phyloP scores from a whole-genome alignment of 2,113 vertebrate species.

The Phylloscopus trochiloides region DNA sequence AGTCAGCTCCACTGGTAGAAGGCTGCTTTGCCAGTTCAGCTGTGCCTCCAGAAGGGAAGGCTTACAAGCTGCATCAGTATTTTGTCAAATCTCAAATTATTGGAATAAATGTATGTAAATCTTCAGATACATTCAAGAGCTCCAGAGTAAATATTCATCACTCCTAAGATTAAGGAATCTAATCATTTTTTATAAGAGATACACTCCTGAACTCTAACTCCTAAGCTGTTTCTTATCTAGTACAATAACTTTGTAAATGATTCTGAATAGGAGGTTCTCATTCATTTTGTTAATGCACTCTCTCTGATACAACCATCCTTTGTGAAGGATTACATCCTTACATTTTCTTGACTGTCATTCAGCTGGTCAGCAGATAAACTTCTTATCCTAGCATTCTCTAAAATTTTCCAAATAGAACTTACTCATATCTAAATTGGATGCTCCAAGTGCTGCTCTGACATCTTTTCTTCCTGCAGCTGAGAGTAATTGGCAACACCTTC shows the following conservation, averaged over 20 bases:
- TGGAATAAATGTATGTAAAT: slow-evolving; percentile 8
- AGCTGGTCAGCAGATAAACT: slow-evolving; percentile 42
- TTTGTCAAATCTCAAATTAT: background rate
- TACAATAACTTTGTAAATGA: slow-evolving; percentile 11
- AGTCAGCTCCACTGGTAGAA: background rate
- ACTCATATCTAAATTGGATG: slow-evolving; percentile 31
- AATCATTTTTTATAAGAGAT: background rate
- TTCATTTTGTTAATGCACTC: background rate
- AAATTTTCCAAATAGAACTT: slow-evolving; percentile 5
- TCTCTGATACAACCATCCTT: background rate
- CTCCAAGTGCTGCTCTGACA: background rate
- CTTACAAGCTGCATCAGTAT: background rate
- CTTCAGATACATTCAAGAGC: background rate
- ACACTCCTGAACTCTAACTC: background rate
- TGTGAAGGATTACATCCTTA: background rate
- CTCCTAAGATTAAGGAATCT: slow-evolving; percentile 1
- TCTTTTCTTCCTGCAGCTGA: background rate
- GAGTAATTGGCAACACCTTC: background rate
- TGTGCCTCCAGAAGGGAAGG: background rate
- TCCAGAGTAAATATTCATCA: slow-evolving; percentile 7
- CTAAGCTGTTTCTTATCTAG: background rate
- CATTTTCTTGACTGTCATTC: slow-evolving; percentile 16
- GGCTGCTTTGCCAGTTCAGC: background rate
- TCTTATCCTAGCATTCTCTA: slow-evolving; percentile 22
- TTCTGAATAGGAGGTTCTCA: background rate